phyloP scores from a whole-genome alignment of 2,797 vertebrate genomes.

The Gallinago stenura region DNA sequence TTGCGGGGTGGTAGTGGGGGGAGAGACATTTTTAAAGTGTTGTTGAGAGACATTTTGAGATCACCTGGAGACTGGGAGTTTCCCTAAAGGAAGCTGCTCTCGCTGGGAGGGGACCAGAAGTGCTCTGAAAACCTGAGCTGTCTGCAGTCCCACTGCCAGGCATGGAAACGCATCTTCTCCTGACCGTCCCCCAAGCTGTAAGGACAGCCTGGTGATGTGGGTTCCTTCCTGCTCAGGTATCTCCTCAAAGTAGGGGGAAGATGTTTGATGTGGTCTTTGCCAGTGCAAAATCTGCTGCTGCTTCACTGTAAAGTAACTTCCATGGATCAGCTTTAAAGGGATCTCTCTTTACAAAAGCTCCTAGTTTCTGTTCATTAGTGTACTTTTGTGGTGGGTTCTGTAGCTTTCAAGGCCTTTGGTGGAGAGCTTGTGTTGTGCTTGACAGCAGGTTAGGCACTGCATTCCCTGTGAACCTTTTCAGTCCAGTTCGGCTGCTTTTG shows the following conservation, averaged over 20 bases:
- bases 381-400: background rate
- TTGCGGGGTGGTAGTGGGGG: background rate
- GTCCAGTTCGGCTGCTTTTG: background rate
- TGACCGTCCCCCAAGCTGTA: background rate
- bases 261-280: background rate
- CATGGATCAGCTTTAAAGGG: background rate
- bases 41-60: constrained; percentile 56
- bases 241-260: background rate
- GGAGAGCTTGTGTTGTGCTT: background rate
- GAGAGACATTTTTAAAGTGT: background rate
- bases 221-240: background rate
- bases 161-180: background rate
- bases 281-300: background rate
- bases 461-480: background rate
- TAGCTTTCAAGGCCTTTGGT: background rate
- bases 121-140: background rate
- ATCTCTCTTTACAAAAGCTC: background rate
- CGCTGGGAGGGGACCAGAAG: background rate
- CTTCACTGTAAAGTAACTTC: background rate
- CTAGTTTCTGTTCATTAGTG: background rate
- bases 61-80: background rate
- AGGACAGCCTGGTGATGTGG: background rate
- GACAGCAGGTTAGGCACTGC: background rate
- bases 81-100: background rate
- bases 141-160: background rate